These are phyloP conservation scores for Drosophila austrosaltans DNA, from an alignment of 2,888 invertebrate species.

Conservation along the genomic window DNA sequence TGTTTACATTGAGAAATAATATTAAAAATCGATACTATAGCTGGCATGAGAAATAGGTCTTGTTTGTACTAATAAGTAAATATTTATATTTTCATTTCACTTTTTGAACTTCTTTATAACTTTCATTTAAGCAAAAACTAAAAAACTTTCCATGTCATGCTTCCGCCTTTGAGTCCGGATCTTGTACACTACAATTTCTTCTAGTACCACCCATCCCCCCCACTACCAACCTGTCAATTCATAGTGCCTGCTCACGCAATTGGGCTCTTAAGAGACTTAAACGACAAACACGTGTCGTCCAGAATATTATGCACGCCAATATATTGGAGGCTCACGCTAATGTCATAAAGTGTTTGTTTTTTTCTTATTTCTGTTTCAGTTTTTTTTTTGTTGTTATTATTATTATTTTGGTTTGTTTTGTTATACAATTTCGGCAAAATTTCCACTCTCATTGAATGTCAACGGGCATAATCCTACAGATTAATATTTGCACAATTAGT, in stretches of 20 bases:
- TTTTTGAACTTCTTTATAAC: neutral
- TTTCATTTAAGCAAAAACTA: neutral
- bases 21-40: neutral
- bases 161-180: neutral
- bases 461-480: constrained; percentile 51
- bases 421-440: constrained; percentile 32
- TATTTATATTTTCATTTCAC: neutral
- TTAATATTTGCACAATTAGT: constrained; percentile 61
- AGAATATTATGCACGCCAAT: constrained; percentile 4
- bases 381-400: neutral
- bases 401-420: constrained; percentile 23
- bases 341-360: constrained; percentile 11
- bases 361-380: neutral
- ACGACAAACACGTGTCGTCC: constrained; percentile 57
- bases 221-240: neutral
- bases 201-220: neutral
- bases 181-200: neutral
- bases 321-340: constrained; percentile 1
- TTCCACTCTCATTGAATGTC: constrained; percentile 34
- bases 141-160: neutral
- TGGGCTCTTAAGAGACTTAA: constrained; percentile 26
- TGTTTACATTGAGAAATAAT: too few relatives aligned
- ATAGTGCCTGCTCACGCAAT: constrained; percentile 8
- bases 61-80: neutral
- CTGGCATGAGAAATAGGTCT: neutral